Evolutionary conservation across 2,888 invertebrate species (phyloP), one percentile per base, ranked within the genome.

Genomic region (Andrena flavipes): DNA sequence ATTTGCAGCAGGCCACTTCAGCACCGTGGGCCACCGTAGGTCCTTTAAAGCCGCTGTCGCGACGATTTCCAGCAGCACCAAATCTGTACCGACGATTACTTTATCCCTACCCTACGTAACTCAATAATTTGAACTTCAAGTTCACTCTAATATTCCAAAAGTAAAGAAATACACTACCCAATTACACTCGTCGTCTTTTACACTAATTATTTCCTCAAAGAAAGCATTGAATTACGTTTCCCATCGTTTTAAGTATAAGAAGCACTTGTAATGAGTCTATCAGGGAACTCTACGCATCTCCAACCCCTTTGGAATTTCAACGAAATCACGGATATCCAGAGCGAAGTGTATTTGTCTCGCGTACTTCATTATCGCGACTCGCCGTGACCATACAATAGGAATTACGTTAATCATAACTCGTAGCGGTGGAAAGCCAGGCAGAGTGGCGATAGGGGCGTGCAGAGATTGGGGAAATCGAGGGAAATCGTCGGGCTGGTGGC

Each of bases 1-100:
- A 90, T 91, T 91, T 88, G 89, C 88, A 85, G 84, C 88, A 73
- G 77, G 82, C 82, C 69, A 77, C 78, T 73, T 80, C 83, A 73
- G 77, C 81, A 86, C 77, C 80, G 70, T 80, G 78, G 82, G 59
- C 71, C 70, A 80, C 67, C 62, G 51, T 74, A 56, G 56, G 56
- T 60, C 49, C 59, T 72, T 76, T 75, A 75, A 70, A 80, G 68
- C 49, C 35, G 74, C 64, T 71, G 73, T 84, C 65, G 16, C 35
- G 30, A 60, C 30, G 56, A 65, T 74, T 79, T 65, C 59, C 49
- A n/a, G 8, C 48, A 3, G 20, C 4, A 20, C 23, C 42, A 6
- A 42, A 35, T 42, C 63, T 33, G 16, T 26, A 10, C 10, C 48
- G 8, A 26, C 16, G 49, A 6, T 10, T 7, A 23, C 35, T 56